phyloP scores from a whole-genome alignment of 2,888 invertebrate genomes.

The Himalopsyche japonica region DNA sequence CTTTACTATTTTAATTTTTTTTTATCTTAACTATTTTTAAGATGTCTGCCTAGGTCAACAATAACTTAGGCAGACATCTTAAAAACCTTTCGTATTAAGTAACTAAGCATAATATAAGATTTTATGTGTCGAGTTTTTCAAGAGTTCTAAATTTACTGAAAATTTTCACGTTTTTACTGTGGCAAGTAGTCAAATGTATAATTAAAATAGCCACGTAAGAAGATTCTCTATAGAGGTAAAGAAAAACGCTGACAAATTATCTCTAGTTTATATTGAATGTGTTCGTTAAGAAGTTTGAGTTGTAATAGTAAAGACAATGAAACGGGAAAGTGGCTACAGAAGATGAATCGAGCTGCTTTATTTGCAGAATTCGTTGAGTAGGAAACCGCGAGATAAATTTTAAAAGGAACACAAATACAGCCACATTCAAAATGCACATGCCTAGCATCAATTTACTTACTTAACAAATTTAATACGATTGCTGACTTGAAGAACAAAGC shows the following conservation, averaged over 20 bases:
- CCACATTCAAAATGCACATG: not conserved
- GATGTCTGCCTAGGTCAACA: too few species aligned
- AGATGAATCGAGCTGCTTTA: slow-evolving; percentile 22
- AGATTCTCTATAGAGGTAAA: not conserved
- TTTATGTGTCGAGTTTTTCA: too few species aligned
- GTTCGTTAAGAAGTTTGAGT: not conserved
- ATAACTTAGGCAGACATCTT: too few species aligned
- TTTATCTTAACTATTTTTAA: too few species aligned
- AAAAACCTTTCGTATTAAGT: too few species aligned
- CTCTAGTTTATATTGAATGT: slow-evolving; percentile 2
- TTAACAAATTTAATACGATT: not conserved
- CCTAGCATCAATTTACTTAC: not conserved
- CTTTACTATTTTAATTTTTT: too few species aligned
- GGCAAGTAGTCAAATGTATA: not conserved
- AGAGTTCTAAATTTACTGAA: too few species aligned
- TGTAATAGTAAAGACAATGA: slow-evolving; percentile 11
- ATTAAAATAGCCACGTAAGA: not conserved
- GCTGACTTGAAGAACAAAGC: not conserved
- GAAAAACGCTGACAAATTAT: slow-evolving; percentile 17
- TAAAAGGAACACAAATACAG: slow-evolving; percentile 1
- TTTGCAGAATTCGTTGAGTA: not conserved
- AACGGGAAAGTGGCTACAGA: slow-evolving; percentile 12
- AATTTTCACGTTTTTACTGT: too few species aligned
- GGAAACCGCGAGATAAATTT: slow-evolving; percentile 17
- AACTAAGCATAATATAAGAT: too few species aligned